These are phyloP conservation scores for Drosophila tropicalis DNA, from an alignment of 1,140 invertebrate genomes.

Conservation along the genomic window DNA sequence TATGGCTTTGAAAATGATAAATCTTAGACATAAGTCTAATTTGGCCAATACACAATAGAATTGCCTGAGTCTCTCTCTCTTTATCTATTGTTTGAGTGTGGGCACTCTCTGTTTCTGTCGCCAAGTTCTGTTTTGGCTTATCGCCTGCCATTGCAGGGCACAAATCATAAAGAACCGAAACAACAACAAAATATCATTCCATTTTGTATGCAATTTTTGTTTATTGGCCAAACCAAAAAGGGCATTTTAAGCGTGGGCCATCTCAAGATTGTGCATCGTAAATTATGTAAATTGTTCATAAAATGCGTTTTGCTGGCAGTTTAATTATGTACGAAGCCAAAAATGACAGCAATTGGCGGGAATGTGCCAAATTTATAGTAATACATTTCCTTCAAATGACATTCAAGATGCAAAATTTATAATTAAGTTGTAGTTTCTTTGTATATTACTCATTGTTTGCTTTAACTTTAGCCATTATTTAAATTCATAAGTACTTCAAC, in stretches of 20 bases:
- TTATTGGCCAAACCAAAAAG: slow-evolving; percentile 31
- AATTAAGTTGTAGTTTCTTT: neutral
- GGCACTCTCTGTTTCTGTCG: slow-evolving; percentile 41
- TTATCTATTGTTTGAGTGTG: slow-evolving; percentile 15
- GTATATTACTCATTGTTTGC: neutral
- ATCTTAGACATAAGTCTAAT: slow-evolving; percentile 69
- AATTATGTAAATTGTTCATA: slow-evolving; percentile 67
- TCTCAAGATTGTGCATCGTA: slow-evolving; percentile 53
- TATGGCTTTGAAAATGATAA: slow-evolving; percentile 66
- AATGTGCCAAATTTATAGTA: slow-evolving; percentile 28
- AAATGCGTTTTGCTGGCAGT: slow-evolving; percentile 57
- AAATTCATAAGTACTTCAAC: too few relatives aligned
- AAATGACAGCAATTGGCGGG: slow-evolving; percentile 13
- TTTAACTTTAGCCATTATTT: too few relatives aligned
- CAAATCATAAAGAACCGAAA: slow-evolving; percentile 57
- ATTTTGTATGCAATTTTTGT: slow-evolving; percentile 59
- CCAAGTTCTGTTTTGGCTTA: slow-evolving; percentile 34
- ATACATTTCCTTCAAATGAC: neutral
- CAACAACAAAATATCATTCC: slow-evolving; percentile 36
- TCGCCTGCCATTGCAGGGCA: slow-evolving; percentile 44
- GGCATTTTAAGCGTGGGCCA: slow-evolving; percentile 30
- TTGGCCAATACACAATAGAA: slow-evolving; percentile 29
- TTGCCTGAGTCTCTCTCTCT: slow-evolving; percentile 17
- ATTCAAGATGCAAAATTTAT: neutral
- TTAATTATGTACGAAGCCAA: slow-evolving; percentile 55